Percentiles rank a stretch among this genome's conserved stretches.
phyloP scores from a whole-genome alignment of 2,888 invertebrate genomes.

The Chalcis sispes region DNA sequence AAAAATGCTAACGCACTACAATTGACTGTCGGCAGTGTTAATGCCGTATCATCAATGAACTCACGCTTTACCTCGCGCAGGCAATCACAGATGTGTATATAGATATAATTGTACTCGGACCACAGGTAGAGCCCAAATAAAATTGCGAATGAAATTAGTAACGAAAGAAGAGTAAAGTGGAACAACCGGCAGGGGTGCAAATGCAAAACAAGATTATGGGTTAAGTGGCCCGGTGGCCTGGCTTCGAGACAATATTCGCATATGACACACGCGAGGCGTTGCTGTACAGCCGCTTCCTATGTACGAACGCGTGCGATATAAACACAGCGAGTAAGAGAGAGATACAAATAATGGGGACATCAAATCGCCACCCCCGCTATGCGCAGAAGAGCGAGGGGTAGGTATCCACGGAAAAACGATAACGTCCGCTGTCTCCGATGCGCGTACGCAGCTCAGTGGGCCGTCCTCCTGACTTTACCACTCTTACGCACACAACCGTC shows the following conservation, averaged over 20 bases:
- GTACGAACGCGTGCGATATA: too few species aligned
- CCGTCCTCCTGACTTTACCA: too few species aligned
- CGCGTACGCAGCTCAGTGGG: too few species aligned
- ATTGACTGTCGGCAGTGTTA: neutral
- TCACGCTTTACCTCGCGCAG: neutral
- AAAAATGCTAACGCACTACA: neutral
- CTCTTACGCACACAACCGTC: too few species aligned
- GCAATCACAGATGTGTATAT: neutral
- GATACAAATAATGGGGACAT: too few species aligned
- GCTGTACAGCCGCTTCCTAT: neutral
- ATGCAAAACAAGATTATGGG: slow-evolving; percentile 5
- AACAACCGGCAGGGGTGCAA: neutral
- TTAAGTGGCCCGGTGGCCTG: neutral
- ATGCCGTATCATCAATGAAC: neutral
- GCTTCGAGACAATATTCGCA: neutral
- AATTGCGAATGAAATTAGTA: neutral
- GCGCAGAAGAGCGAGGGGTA: too few species aligned
- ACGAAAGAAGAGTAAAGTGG: neutral
- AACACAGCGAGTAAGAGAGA: too few species aligned
- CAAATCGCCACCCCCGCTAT: too few species aligned
- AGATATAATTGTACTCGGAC: neutral
- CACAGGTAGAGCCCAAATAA: too few species aligned
- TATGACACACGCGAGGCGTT: too few species aligned
- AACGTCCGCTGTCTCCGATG: too few species aligned
- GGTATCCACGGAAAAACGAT: too few species aligned